phyloP scores from a whole-genome alignment of 2,888 invertebrate species.

The Cybosia mesomella region DNA sequence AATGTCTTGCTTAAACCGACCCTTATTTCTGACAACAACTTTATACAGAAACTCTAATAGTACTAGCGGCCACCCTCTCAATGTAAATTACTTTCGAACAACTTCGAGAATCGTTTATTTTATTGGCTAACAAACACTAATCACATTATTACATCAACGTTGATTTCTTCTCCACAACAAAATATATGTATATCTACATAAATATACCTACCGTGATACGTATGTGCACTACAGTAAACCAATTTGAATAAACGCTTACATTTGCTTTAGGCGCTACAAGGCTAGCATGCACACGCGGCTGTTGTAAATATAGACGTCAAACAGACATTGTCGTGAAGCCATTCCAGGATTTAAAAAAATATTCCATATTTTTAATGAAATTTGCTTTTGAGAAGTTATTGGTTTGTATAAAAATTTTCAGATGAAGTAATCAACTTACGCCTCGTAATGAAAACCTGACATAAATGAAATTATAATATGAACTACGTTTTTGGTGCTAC shows the following conservation, averaged over 20 bases:
- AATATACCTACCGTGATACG: neutral
- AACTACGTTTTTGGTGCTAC: neutral
- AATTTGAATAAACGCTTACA: slow-evolving; percentile 4
- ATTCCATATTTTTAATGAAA: neutral
- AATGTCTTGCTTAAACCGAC: slow-evolving; percentile 10
- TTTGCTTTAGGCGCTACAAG: slow-evolving; percentile 27
- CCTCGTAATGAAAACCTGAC: neutral
- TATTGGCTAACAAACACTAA: neutral
- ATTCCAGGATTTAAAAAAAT: neutral
- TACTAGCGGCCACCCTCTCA: neutral
- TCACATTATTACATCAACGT: neutral
- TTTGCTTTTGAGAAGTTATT: neutral
- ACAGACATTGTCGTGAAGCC: neutral
- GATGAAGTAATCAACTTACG: neutral
- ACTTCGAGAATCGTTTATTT: slow-evolving; percentile 2
- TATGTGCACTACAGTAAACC: neutral
- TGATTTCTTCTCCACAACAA: neutral
- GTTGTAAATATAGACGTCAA: slow-evolving; percentile 27
- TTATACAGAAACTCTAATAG: slow-evolving; percentile 5
- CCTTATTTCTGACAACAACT: slow-evolving; percentile 3
- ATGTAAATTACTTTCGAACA: slow-evolving; percentile 5
- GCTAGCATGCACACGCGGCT: slow-evolving; percentile 17
- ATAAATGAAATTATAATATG: neutral
- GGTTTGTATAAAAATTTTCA: neutral
- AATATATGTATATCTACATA: neutral